A percentile compares a stretch with the other conserved stretches of the same genome.
phyloP scores from a whole-genome alignment of 2,113 vertebrate species.

The Pollimyrus isidori region DNA sequence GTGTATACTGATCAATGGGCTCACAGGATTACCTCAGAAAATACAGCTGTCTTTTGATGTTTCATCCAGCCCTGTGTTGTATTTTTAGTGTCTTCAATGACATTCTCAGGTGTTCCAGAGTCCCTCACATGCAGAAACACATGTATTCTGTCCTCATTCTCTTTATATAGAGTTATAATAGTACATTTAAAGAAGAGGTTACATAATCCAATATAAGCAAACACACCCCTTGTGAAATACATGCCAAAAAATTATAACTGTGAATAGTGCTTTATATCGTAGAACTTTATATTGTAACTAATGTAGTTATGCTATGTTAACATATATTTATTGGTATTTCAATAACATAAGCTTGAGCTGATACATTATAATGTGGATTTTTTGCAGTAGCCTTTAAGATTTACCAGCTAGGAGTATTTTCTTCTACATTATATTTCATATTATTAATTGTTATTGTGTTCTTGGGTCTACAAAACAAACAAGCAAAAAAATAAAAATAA shows the following conservation, averaged over 20 bases:
- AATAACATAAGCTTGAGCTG: not conserved
- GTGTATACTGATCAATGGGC: not conserved
- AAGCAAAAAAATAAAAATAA: too few relatives aligned
- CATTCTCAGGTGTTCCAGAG: not conserved
- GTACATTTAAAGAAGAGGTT: not conserved
- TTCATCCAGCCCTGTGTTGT: not conserved
- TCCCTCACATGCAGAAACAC: not conserved
- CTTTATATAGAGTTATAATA: not conserved
- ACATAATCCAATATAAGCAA: not conserved
- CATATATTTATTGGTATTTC: not conserved
- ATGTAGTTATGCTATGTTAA: not conserved
- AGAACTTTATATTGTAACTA: not conserved
- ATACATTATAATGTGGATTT: not conserved
- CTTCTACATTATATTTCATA: not conserved
- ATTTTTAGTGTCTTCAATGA: not conserved
- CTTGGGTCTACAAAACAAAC: not conserved
- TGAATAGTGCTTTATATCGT: not conserved
- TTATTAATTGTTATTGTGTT: not conserved
- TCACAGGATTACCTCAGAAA: not conserved
- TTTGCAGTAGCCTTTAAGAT: not conserved
- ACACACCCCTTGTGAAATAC: not conserved
- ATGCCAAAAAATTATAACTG: not conserved
- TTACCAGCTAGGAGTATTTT: not conserved
- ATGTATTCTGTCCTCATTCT: not conserved
- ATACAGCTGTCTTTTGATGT: not conserved